Percentiles rank a stretch among this genome's conserved stretches.
phyloP scores from a whole-genome alignment of 2,797 vertebrate genomes.

The Aythya fuligula region DNA sequence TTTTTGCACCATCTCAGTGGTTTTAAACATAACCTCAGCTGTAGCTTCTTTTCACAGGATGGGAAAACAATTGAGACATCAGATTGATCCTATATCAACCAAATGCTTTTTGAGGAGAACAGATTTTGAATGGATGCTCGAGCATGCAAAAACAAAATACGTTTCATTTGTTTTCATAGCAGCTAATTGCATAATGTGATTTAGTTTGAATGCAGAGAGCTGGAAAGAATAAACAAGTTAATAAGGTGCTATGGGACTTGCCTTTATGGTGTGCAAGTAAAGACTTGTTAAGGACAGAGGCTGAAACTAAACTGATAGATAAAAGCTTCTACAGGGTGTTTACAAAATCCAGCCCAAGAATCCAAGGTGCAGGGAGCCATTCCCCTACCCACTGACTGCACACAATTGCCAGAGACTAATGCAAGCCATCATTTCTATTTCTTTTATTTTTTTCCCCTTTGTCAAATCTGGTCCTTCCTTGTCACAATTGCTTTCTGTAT shows the following conservation, averaged over 20 bases:
- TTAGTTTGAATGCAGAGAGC: conserved; percentile 41
- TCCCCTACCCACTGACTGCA: background rate
- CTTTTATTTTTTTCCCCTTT: background rate
- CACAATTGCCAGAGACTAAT: background rate
- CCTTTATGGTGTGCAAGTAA: conserved; percentile 29
- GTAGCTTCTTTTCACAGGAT: background rate
- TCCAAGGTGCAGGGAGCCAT: background rate
- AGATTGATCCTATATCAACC: background rate
- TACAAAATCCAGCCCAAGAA: background rate
- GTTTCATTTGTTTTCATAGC: conserved; percentile 41
- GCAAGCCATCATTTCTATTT: background rate
- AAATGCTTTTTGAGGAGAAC: background rate
- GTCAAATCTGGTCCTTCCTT: background rate
- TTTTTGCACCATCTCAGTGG: background rate
- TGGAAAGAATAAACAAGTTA: conserved; percentile 78
- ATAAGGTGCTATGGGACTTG: conserved; percentile 72
- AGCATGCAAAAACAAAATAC: background rate
- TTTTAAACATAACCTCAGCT: background rate
- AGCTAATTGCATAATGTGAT: conserved; percentile 44
- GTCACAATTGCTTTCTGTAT: background rate
- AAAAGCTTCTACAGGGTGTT: conserved; percentile 45
- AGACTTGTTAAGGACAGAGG: conserved; percentile 62
- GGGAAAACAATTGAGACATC: background rate
- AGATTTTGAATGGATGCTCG: conserved; percentile 5
- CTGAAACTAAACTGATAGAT: conserved; percentile 22